phyloP scores from a whole-genome alignment of 2,797 vertebrate species.

The Vipera ursinii region DNA sequence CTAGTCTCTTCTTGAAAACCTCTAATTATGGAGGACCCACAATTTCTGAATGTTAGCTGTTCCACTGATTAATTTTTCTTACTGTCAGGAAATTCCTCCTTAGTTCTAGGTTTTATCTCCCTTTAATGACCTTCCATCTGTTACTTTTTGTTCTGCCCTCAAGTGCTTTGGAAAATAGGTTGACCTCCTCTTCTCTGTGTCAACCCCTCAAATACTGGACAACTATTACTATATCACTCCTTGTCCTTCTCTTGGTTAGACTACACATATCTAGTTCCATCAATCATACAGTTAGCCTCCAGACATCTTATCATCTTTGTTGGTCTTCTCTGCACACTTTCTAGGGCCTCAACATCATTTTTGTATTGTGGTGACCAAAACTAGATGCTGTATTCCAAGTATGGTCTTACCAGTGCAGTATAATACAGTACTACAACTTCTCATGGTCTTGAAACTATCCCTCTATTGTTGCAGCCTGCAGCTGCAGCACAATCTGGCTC shows the following conservation, averaged over 20 bases:
- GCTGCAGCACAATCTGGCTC: not conserved
- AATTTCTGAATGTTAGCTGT: not conserved
- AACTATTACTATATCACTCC: not conserved
- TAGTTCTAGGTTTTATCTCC: not conserved
- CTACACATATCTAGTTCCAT: not conserved
- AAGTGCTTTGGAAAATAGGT: not conserved
- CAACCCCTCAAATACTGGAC: not conserved
- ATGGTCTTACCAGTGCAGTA: not conserved
- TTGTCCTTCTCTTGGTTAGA: not conserved
- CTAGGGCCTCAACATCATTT: not conserved
- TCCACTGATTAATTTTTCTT: not conserved
- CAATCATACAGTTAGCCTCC: not conserved
- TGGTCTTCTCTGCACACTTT: not conserved
- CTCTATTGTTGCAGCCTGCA: not conserved
- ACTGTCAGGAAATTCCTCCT: not conserved
- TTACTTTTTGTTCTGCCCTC: not conserved
- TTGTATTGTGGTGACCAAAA: not conserved
- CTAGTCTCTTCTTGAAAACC: not conserved
- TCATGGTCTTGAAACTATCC: not conserved
- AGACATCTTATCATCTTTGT: not conserved
- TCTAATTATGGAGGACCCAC: not conserved
- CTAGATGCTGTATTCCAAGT: not conserved
- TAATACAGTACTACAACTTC: not conserved
- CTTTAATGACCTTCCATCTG: not conserved
- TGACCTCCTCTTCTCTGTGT: not conserved